Conservation (phyloP, 2,113 vertebrate species). For the Poeciliopsis turrubarensis region DNA sequence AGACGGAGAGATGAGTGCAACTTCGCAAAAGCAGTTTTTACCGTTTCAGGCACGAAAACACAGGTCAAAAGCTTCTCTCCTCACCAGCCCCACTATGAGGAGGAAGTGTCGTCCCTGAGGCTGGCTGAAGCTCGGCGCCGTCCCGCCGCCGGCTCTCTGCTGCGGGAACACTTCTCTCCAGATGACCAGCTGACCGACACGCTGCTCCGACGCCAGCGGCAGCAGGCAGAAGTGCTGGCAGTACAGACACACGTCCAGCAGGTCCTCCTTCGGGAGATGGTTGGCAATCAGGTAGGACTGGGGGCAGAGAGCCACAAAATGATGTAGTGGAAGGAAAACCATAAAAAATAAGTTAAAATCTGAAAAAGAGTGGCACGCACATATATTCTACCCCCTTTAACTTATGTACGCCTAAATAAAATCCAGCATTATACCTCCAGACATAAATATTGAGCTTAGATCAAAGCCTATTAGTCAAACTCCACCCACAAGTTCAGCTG, state of each 20-base stretch:
- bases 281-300: constrained; percentile 93
- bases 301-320: background rate
- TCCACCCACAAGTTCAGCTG: background rate
- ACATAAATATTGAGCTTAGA: no score
- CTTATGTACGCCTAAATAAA: no score
- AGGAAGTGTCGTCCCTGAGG: constrained; percentile 89
- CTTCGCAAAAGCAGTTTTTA: background rate
- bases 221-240: constrained; percentile 91
- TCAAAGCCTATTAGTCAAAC: no score
- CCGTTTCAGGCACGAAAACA: background rate
- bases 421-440: no score
- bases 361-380: no score
- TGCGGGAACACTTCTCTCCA: constrained; percentile 95
- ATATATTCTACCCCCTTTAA: no score
- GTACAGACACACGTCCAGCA: constrained; percentile 88
- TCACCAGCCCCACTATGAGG: constrained; percentile 92
- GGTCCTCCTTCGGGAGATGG: constrained; percentile 92
- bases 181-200: constrained; percentile 89
- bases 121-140: constrained; percentile 74
- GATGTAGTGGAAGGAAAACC: no score
- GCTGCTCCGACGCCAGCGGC: constrained; percentile 85
- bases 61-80: background rate
- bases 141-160: constrained; percentile 34
- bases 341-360: no score
- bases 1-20: background rate